Base-by-base conservation (phyloP, 2,888 invertebrate species). In the Archips xylosteana region DNA sequence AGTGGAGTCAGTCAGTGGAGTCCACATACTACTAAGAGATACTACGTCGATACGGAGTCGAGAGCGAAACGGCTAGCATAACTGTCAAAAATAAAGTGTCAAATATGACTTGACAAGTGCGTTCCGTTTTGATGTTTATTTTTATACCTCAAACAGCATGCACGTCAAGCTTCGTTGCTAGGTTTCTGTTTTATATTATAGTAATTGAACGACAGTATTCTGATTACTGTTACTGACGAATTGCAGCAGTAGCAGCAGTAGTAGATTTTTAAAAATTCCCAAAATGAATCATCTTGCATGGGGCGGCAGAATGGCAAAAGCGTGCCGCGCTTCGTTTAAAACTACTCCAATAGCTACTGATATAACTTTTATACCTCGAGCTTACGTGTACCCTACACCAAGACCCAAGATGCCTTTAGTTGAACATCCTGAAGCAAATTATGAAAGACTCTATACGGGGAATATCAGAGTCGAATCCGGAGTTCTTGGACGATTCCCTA, bases 271-370 rank as follows among this genome's bases (percentile, higher is more conserved):
- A n/a, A n/a, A n/a, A n/a, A n/a, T n/a, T n/a, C n/a, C n/a, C n/a
- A n/a, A n/a, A n/a, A 91, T 93, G 92, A 92, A 91, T 82, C 82
- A 87, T 76, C 77, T 92, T 47, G 86, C 89, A 23, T 83, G 82
- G 75, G 92, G 90, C 59, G 91, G 91, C 23, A 68, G 77, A 71
- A 76, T 92, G 12, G 80, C 83, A 8, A 84, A 81, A 34, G 83
- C 82, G 13, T 89, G 86, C 75, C 83, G 80, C 77, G 85, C 82
- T 2, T 61, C 82, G 49, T 92, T 88, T 75, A 91, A 82, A 78
- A 86, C 90, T 8, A 89, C 91, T 0, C 90, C 92, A 12, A 80
- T 85, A 8, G 83, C 83, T 63, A 71, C 78, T 1, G 80, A 82
- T 32, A 85, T 89, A 69, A 69, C 68, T n/a, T 78, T 80, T 13